Percentiles rank a stretch among this genome's conserved stretches.
These are phyloP conservation scores for Ptychoptera contaminata DNA, from an alignment of 2,888 invertebrate species.

Conservation along the genomic window DNA sequence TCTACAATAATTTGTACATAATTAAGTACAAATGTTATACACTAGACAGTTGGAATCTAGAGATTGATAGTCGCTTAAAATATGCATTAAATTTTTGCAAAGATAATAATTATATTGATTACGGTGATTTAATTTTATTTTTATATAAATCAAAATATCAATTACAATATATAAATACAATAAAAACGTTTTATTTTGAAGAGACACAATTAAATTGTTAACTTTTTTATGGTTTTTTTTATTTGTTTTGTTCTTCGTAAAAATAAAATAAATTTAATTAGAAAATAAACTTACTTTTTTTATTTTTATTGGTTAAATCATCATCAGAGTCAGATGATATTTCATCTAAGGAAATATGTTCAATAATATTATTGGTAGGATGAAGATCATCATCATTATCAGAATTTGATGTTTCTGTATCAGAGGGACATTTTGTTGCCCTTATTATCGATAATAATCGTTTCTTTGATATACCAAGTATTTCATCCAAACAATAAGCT, in stretches of 20 bases:
- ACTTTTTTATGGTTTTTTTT: too few relatives aligned
- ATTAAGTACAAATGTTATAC: too few relatives aligned
- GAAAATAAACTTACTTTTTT: neutral
- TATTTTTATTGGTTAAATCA: slow-evolving; percentile 8
- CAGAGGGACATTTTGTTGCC: slow-evolving; percentile 26
- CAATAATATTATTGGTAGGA: slow-evolving; percentile 17
- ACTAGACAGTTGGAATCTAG: slow-evolving; percentile 14
- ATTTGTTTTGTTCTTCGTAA: too few relatives aligned
- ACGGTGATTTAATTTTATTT: slow-evolving; percentile 13
- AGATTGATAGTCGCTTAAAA: slow-evolving; percentile 11
- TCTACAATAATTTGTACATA: too few relatives aligned
- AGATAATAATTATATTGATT: slow-evolving; percentile 17
- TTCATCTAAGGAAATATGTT: slow-evolving; percentile 45
- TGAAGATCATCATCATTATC: slow-evolving; percentile 21
- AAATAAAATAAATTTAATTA: neutral
- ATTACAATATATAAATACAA: slow-evolving; percentile 18
- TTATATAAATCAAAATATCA: slow-evolving; percentile 20
- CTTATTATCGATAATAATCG: slow-evolving; percentile 37
- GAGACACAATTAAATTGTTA: neutral
- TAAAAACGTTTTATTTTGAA: neutral
- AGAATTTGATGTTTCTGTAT: slow-evolving; percentile 26
- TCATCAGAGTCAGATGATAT: slow-evolving; percentile 36
- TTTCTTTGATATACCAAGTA: slow-evolving; percentile 44
- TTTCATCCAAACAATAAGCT: slow-evolving; percentile 43
- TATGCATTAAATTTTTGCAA: neutral